A percentile compares a stretch with the other conserved stretches of the same genome.
These are phyloP conservation scores for Anhinga rufa DNA, from an alignment of 2,113 vertebrate genomes.

Conservation along the genomic window DNA sequence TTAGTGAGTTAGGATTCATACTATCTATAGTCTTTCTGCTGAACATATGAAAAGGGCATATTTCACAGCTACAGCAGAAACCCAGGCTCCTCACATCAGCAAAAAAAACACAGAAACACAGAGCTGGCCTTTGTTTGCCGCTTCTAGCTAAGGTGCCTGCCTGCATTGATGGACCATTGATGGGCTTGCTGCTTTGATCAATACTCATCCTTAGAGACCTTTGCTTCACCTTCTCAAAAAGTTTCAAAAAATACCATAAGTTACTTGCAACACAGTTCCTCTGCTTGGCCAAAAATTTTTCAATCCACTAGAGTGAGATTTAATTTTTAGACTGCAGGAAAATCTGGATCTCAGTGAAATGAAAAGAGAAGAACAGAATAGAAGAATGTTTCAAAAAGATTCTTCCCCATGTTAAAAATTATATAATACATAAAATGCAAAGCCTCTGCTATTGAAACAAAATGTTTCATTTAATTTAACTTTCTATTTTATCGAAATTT, in stretches of 20 bases:
- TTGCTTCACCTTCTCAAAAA: neutral
- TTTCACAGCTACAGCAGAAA: slow-evolving; percentile 39
- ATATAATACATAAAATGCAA: neutral
- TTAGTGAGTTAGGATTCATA: neutral
- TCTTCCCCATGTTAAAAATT: neutral
- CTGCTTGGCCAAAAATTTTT: neutral
- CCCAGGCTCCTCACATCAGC: neutral
- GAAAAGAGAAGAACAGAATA: neutral
- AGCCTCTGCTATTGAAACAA: neutral
- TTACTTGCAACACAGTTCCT: neutral
- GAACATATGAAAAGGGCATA: neutral
- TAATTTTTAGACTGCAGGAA: neutral
- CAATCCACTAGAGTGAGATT: neutral
- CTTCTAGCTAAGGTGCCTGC: neutral
- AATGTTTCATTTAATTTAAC: neutral
- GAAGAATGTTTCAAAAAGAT: neutral
- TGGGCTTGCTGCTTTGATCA: neutral
- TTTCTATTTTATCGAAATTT: neutral
- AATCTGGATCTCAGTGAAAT: neutral
- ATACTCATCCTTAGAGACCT: neutral
- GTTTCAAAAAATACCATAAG: neutral
- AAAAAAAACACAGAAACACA: neutral
- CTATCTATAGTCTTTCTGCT: neutral
- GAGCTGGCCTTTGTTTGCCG: neutral
- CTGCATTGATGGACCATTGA: neutral